Conservation (phyloP, 2,888 invertebrate species). For the Leistus spinibarbis region DNA sequence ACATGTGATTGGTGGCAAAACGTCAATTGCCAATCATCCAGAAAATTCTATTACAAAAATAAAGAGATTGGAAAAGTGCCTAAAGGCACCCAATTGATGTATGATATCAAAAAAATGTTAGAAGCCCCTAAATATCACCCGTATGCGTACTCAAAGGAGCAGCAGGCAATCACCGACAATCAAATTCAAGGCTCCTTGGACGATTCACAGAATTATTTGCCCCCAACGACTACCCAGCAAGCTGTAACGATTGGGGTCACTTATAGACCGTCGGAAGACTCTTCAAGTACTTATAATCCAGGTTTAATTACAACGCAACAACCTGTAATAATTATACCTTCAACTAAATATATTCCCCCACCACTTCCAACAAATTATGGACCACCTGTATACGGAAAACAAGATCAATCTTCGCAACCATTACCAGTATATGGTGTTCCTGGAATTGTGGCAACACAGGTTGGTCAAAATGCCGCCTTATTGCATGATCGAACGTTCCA, state of each 20-base stretch:
- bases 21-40: conserved; percentile 63
- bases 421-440: not conserved
- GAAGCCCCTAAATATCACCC: conserved; percentile 57
- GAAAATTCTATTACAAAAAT: conserved; percentile 57
- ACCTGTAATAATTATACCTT: not conserved
- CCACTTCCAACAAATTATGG: not conserved
- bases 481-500: not conserved
- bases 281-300: not conserved
- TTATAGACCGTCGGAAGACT: not conserved
- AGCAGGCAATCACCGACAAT: conserved; percentile 3
- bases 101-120: conserved; percentile 64
- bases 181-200: conserved; percentile 9
- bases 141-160: not conserved
- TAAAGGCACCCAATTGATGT: conserved; percentile 63
- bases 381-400: not conserved
- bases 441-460: not conserved
- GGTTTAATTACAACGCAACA: not conserved
- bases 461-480: not conserved
- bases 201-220: conserved; percentile 1
- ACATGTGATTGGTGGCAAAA: conserved; percentile 75
- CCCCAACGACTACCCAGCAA: conserved; percentile 16
- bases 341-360: conserved; percentile 13
- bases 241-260: not conserved
- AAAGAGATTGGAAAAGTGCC: conserved; percentile 53
- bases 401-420: not conserved